These are phyloP conservation scores for Mirza zaza DNA, from an alignment of 2,113 vertebrate species.

Conservation along the genomic window DNA sequence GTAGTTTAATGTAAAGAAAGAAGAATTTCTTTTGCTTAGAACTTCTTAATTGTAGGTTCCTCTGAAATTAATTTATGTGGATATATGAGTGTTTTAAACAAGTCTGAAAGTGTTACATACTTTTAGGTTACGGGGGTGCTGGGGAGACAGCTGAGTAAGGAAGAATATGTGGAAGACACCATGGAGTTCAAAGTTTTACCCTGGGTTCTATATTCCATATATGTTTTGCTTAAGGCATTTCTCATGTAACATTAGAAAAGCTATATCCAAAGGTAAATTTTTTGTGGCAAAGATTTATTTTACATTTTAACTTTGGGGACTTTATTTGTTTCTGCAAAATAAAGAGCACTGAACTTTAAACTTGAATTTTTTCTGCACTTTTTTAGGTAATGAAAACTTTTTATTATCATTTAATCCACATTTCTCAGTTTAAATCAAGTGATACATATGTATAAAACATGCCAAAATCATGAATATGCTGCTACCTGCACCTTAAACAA, in stretches of 20 bases:
- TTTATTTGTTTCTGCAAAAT: conserved; percentile 69
- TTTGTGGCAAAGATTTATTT: conserved; percentile 79
- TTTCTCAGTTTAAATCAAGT: conserved; percentile 79
- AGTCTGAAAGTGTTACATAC: conserved; percentile 88
- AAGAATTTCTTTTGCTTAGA: conserved; percentile 83
- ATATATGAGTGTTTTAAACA: conserved; percentile 89
- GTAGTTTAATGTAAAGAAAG: conserved; percentile 76
- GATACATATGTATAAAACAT: conserved; percentile 78
- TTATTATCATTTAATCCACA: conserved; percentile 78
- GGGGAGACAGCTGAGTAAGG: conserved; percentile 17
- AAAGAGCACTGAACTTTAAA: conserved; percentile 86
- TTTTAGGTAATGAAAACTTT: conserved; percentile 82
- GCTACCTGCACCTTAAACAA: conserved; percentile 74
- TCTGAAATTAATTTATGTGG: conserved; percentile 86
- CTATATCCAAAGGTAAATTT: conserved; percentile 85
- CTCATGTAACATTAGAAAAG: conserved; percentile 79
- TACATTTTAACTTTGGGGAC: conserved; percentile 59
- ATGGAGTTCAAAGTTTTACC: conserved; percentile 57
- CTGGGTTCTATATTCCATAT: conserved; percentile 71
- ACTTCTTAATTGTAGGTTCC: conserved; percentile 84
- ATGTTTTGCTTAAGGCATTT: conserved; percentile 78
- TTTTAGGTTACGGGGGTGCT: conserved; percentile 57
- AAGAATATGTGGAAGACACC: conserved; percentile 47
- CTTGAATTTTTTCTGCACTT: conserved; percentile 88
- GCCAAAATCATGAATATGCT: conserved; percentile 77